These are phyloP conservation scores for Mungos mungo DNA, from an alignment of 2,113 vertebrate genomes.

Conservation along the genomic window DNA sequence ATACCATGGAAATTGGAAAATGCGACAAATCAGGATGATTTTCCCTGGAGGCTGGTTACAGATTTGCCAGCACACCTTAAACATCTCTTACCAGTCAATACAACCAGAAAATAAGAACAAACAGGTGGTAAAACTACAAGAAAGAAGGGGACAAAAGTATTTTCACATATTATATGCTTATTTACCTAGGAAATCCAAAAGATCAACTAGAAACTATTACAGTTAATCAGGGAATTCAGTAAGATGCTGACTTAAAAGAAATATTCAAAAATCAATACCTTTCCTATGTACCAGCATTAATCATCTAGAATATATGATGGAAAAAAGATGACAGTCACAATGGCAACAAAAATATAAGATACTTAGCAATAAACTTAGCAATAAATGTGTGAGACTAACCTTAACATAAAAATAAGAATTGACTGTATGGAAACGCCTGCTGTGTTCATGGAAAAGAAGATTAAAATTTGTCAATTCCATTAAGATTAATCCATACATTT, in stretches of 20 bases:
- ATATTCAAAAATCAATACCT: conserved; percentile 74
- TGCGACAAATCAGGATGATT: neutral
- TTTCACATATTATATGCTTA: conserved; percentile 52
- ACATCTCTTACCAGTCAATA: neutral
- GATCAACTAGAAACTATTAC: conserved; percentile 62
- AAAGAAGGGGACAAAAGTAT: neutral
- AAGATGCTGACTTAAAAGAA: conserved; percentile 78
- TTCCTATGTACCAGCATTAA: conserved; percentile 61
- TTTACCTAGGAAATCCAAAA: conserved; percentile 60
- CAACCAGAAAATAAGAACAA: neutral
- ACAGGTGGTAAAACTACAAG: neutral
- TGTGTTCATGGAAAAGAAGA: conserved; percentile 57
- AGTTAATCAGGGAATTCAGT: conserved; percentile 73
- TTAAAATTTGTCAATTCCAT: conserved; percentile 75
- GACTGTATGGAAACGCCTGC: conserved; percentile 22
- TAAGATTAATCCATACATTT: conserved; percentile 77
- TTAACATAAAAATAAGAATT: conserved; percentile 59
- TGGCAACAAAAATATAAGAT: conserved; percentile 63
- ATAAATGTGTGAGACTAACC: conserved; percentile 55
- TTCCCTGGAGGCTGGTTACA: neutral
- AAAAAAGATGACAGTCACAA: conserved; percentile 67
- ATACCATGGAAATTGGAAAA: neutral
- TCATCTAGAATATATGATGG: conserved; percentile 65
- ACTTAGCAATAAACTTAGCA: conserved; percentile 50
- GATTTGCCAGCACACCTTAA: neutral